A percentile compares a stretch with the other conserved stretches of the same genome.
Evolutionary conservation across 1,140 invertebrate genomes (phyloP).

Genomic region (Drosophila elegans): DNA sequence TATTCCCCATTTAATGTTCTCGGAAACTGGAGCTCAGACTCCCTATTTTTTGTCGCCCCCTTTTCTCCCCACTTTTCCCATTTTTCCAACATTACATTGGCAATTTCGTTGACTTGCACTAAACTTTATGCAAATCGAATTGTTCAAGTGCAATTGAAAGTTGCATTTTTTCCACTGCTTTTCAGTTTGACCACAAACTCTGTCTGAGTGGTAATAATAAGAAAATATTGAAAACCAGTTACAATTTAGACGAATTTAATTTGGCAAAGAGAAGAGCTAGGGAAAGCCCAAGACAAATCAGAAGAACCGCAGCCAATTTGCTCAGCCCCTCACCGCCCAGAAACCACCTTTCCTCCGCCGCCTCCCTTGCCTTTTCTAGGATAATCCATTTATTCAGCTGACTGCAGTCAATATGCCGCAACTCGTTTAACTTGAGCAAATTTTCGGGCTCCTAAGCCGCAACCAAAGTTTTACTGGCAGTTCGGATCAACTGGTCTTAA

Average conservation of each 20-base stretch:
- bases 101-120: constrained; percentile 13
- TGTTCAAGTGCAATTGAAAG: constrained; percentile 24
- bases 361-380: background rate
- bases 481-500: constrained; percentile 21
- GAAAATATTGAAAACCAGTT: background rate
- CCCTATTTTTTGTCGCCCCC: background rate
- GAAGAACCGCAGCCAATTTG: constrained; percentile 25
- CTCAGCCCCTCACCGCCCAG: background rate
- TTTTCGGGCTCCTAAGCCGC: constrained; percentile 58
- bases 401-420: constrained; percentile 57
- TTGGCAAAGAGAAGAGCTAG: background rate
- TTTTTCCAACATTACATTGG: constrained; percentile 3
- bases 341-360: no score
- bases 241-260: constrained; percentile 18
- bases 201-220: background rate
- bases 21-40: background rate
- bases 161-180: constrained; percentile 5
- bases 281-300: constrained; percentile 6
- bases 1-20: background rate
- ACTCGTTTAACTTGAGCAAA: constrained; percentile 64
- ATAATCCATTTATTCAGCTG: constrained; percentile 57
- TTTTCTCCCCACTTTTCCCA: background rate
- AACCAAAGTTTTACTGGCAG: constrained; percentile 47
- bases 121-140: constrained; percentile 33
- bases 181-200: background rate